Base-by-base conservation (phyloP, 1,140 invertebrate species). In the Caenorhabditis inopinata region DNA sequence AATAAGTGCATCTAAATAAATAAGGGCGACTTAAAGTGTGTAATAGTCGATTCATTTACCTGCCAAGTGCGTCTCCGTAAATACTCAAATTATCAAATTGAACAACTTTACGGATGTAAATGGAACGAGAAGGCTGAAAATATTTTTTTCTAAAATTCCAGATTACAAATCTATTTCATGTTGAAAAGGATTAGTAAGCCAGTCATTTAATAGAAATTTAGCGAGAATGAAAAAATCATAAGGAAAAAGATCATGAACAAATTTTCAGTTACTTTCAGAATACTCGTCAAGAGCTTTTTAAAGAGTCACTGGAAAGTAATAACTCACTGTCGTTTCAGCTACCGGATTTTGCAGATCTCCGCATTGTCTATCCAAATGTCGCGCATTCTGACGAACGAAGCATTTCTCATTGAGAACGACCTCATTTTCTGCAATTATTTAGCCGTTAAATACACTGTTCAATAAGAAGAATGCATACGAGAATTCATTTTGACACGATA, bases 1-100 rank as follows among this genome's bases (percentile, higher is more conserved):
- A 62, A 16, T 25, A 62, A 16, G 53, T 62, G 7, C 53, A 62
- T n/a, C 53, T 62, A n/a, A 21, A 32, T 6, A 35, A 62, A 58
- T 5, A 62, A 32, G 35, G n/a, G n/a, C n/a, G 9, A 62, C 16
- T n/a, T 32, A 1, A 32, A 25, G 6, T 12, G 11, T 1, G 35
- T 1, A 32, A 32, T 18, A 62, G 27, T 62, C 14, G 27, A 62
- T 25, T 2, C n/a, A 32, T 32, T 62, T 62, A 32, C 53, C 53
- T 18, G 16, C 53, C 53, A 11, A 62, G 53, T 32, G 53, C 53
- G 18, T 62, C 53, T 32, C 35, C 53, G 53, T 62, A 62, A 62
- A 62, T 62, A 62, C 53, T 62, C 29, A 62, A 62, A 62, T 62
- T 62, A 21, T 62, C 53, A n/a, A 62, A 62, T 62, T 62, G 53